These are phyloP conservation scores for Elegia similella DNA, from an alignment of 2,888 invertebrate species.

Conservation along the genomic window DNA sequence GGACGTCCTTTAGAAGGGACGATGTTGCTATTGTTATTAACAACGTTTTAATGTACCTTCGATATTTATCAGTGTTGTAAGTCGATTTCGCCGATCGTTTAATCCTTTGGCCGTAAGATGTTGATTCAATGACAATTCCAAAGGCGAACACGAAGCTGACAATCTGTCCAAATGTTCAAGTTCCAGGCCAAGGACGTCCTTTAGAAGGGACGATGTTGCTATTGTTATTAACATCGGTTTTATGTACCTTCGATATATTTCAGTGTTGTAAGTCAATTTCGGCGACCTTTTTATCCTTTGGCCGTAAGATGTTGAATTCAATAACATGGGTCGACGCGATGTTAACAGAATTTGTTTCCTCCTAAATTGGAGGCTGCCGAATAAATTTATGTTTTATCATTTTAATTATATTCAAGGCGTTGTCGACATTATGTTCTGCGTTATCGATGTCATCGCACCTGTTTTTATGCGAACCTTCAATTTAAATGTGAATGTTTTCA, in stretches of 20 bases:
- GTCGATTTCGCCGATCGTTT: neutral
- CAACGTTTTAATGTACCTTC: neutral
- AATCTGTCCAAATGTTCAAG: conserved; percentile 17
- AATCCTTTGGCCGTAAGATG: neutral
- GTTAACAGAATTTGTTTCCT: neutral
- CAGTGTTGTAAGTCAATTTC: neutral
- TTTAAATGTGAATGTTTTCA: neutral
- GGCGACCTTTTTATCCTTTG: neutral
- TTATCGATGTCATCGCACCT: conserved; percentile 34
- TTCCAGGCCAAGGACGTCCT: conserved; percentile 22
- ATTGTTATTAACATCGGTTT: neutral
- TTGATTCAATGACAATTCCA: conserved; percentile 1
- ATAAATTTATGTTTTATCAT: conserved; percentile 8
- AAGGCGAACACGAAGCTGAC: conserved; percentile 5
- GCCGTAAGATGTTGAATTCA: neutral
- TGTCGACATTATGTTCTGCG: neutral
- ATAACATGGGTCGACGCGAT: neutral
- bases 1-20: conserved; percentile 25
- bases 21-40: conserved; percentile 13
- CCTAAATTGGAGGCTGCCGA: neutral
- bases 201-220: conserved; percentile 25
- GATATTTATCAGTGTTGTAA: neutral
- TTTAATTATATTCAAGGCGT: conserved; percentile 18
- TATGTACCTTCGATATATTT: neutral
- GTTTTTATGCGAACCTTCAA: conserved; percentile 37